Percentiles rank a stretch among this genome's conserved stretches.
phyloP scores from a whole-genome alignment of 2,113 vertebrate species.

The Ceyx melanurus region DNA sequence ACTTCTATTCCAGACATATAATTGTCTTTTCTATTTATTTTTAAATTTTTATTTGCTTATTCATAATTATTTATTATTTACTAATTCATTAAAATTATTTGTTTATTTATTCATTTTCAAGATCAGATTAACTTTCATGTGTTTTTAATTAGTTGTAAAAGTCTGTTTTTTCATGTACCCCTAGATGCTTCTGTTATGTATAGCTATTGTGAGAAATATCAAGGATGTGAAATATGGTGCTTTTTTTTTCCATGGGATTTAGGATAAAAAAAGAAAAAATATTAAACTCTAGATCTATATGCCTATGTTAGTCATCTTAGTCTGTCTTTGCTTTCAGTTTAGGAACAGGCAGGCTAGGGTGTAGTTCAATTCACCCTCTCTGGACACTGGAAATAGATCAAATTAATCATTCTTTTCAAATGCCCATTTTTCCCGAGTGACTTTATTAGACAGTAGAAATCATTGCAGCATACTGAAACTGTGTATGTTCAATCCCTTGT shows the following conservation, averaged over 20 bases:
- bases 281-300: not conserved
- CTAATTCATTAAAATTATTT: not conserved
- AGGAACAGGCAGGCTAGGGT: not conserved
- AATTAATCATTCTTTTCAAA: not conserved
- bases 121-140: not conserved
- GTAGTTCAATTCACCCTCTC: not conserved
- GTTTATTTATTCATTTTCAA: not conserved
- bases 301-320: not conserved
- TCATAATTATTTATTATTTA: too few species aligned
- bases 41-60: too few species aligned
- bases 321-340: not conserved
- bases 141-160: not conserved
- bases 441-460: not conserved
- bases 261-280: not conserved
- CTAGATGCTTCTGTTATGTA: not conserved
- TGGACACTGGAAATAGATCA: not conserved
- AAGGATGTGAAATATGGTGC: accelerated
- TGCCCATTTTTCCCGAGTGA: not conserved
- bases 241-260: not conserved
- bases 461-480: not conserved
- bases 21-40: not conserved
- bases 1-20: accelerated
- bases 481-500: not conserved
- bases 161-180: accelerated
- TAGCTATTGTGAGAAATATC: not conserved